Conservation (phyloP, 2,888 invertebrate species). For the Chloroclystis v-ata region DNA sequence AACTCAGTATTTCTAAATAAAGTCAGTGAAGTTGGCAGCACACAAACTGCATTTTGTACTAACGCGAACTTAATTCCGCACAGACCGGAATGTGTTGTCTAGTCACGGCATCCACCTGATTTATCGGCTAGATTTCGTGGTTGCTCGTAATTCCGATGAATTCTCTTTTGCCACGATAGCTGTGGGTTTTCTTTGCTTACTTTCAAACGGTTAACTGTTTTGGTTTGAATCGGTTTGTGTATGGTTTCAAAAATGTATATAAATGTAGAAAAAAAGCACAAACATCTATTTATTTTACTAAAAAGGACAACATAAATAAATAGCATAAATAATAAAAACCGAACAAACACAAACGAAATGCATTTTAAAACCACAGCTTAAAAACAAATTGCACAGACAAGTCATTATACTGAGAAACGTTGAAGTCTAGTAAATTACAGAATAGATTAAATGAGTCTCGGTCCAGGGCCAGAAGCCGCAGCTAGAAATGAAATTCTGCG, state of each 20-base stretch:
- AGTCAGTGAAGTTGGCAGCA: too few relatives aligned
- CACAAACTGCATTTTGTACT: not conserved
- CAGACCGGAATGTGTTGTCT: not conserved
- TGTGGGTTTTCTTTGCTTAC: too few relatives aligned
- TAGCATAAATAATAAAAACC: too few relatives aligned
- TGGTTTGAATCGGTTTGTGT: too few relatives aligned
- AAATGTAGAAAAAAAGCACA: too few relatives aligned
- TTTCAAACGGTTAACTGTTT: too few relatives aligned
- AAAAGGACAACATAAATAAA: too few relatives aligned
- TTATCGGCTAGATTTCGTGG: constrained; percentile 31
- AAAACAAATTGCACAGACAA: constrained; percentile 17
- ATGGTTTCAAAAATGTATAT: too few relatives aligned
- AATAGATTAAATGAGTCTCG: constrained; percentile 35
- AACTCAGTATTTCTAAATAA: too few relatives aligned
- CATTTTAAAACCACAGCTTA: constrained; percentile 10
- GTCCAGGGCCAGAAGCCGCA: constrained; percentile 16
- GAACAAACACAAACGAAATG: constrained; percentile 7
- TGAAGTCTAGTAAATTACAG: constrained; percentile 23
- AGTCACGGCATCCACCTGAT: constrained; percentile 32
- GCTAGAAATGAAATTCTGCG: constrained; percentile 40
- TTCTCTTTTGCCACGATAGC: not conserved
- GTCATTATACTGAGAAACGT: constrained; percentile 10
- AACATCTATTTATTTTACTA: too few relatives aligned
- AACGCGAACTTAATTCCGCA: not conserved
- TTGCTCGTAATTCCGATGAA: not conserved